phyloP scores from a whole-genome alignment of 2,888 invertebrate species.

The Cantharis nigra region DNA sequence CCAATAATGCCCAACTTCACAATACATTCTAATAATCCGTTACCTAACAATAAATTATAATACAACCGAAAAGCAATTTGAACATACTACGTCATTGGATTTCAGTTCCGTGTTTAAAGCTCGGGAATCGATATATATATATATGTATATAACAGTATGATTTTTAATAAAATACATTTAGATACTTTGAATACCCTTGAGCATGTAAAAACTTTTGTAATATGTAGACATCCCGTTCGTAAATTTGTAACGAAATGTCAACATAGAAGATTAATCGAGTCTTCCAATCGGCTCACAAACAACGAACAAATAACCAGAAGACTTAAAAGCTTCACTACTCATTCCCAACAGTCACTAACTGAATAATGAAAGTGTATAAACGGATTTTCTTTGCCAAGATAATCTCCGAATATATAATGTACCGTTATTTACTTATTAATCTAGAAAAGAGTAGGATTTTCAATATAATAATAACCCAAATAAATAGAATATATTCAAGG shows the following conservation, averaged over 20 bases:
- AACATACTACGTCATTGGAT: neutral
- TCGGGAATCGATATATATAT: neutral
- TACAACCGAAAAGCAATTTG: neutral
- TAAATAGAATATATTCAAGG: no score
- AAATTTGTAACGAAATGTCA: neutral
- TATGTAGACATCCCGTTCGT: neutral
- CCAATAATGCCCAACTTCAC: neutral
- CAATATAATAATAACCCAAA: no score
- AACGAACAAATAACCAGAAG: neutral
- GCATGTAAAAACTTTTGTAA: neutral
- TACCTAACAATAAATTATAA: neutral
- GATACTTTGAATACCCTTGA: neutral
- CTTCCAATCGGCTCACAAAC: neutral
- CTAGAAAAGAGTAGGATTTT: no score
- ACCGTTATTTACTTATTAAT: neutral
- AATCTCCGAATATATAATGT: neutral
- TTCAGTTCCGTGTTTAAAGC: neutral
- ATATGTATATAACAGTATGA: neutral
- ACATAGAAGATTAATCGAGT: neutral
- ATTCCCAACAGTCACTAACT: neutral
- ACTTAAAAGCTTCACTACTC: neutral
- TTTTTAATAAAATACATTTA: neutral
- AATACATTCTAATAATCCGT: neutral
- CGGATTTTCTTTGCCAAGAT: neutral
- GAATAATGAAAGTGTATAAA: neutral